Evolutionary conservation across 2,797 vertebrate species (phyloP), one percentile per base, ranked within the genome.

Genomic region (Xiphorhynchus erythropygius): DNA sequence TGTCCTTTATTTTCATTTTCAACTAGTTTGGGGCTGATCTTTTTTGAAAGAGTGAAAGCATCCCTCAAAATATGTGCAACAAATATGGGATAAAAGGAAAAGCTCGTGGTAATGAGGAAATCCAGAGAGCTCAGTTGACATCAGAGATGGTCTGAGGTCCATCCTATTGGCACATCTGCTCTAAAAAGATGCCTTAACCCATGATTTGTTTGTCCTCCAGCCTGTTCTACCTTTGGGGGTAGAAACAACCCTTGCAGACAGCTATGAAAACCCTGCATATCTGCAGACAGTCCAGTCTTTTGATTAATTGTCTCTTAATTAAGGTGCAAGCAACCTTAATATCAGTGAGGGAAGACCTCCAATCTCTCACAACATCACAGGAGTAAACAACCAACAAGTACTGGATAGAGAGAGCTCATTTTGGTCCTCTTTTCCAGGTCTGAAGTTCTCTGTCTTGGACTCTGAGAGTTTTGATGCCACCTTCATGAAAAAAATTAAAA

Each of bases 391-490:
- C 25, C 13, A 16, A 41, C 56, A 39, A 2, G 1, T 8, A 28
- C 12, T 37, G 32, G 13, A 28, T 1, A 42, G 8, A 35, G 7
- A n/a, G 39, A 49, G 10, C 11, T 82, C 1, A 0, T 28, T 67
- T 57, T 18, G 32, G 13, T 81, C 28, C 24, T 73, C 25, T 75
- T 81, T 55, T 46, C 49, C 15, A 30, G 5, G 19, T 24, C 49
- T 47, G 30, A 22, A 23, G 4, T 44, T 70, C 42, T 53, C 88
- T 82, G 49, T 13, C 24, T 63, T 63, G 84, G 86, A 80, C 87
- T 94, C 75, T 62, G 73, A 27, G 28, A 73, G 50, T 59, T 78
- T 50, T 35, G 33, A 82, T 95, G 49, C 63, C 92, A 87, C 84
- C 55, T 91, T 90, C 47, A 81, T 49, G 4, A 8, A 67, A 64